A percentile compares a stretch with the other conserved stretches of the same genome.
Evolutionary conservation across 2,888 invertebrate species (phyloP).

Genomic region (Elmis aenea): DNA sequence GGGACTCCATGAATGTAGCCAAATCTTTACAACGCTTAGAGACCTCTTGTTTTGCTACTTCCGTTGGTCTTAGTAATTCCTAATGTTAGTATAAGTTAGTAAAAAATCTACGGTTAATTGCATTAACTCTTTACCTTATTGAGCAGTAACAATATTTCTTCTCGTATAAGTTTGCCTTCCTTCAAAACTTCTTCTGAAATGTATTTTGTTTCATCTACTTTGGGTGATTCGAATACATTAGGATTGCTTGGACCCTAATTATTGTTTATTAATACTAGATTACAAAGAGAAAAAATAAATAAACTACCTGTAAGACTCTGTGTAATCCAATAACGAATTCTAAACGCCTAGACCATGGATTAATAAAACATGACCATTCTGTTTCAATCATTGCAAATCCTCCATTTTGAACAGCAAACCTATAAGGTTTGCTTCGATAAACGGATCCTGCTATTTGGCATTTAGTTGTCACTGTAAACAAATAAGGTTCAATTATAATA

Average conservation of each 20-base stretch:
- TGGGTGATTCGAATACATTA: slow-evolving; percentile 61
- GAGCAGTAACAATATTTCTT: slow-evolving; percentile 63
- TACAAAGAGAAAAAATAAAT: slow-evolving; percentile 2
- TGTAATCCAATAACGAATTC: slow-evolving; percentile 88
- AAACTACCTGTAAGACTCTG: slow-evolving; percentile 62
- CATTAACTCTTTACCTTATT: slow-evolving; percentile 53
- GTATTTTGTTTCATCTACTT: slow-evolving; percentile 40
- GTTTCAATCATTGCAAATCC: slow-evolving; percentile 80
- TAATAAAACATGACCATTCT: slow-evolving; percentile 89
- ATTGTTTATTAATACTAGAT: slow-evolving; percentile 5
- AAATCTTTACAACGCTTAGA: slow-evolving; percentile 68
- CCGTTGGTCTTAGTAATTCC: slow-evolving; percentile 42
- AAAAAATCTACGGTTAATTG: background rate
- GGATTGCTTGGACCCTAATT: slow-evolving; percentile 68
- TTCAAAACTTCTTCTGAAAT: slow-evolving; percentile 58
- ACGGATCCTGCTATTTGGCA: slow-evolving; percentile 62
- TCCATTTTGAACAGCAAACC: slow-evolving; percentile 80
- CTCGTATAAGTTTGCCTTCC: slow-evolving; percentile 57
- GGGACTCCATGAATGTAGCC: slow-evolving; percentile 67
- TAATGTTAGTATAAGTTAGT: slow-evolving; percentile 12
- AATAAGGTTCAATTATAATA: slow-evolving; percentile 1
- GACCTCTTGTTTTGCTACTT: slow-evolving; percentile 60
- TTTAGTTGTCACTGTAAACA: slow-evolving; percentile 58
- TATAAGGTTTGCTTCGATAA: slow-evolving; percentile 69
- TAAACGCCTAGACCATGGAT: slow-evolving; percentile 87